phyloP scores from a whole-genome alignment of 2,797 vertebrate genomes.

The Notamacropus eugenii region DNA sequence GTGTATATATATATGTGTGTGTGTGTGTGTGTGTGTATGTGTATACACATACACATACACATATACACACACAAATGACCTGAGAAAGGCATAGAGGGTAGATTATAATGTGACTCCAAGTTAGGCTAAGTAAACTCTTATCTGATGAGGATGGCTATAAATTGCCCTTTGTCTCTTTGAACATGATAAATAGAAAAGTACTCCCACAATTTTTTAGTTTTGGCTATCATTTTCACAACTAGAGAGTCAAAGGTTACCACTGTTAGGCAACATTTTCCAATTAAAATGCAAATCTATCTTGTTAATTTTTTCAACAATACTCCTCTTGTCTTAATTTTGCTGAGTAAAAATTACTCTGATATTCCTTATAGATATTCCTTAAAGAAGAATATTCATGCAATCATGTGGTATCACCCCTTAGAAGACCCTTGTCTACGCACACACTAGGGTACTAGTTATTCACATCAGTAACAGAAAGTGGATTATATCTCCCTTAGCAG shows the following conservation, averaged over 20 bases:
- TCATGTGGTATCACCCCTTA: background rate
- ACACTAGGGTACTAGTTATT: constrained; percentile 11
- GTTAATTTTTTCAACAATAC: background rate
- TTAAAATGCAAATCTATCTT: background rate
- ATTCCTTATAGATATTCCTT: background rate
- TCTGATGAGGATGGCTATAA: background rate
- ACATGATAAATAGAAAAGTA: background rate
- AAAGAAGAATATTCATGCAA: background rate
- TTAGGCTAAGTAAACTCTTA: background rate
- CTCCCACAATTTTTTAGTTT: background rate
- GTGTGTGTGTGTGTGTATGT: accelerated
- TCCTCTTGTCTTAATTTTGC: background rate
- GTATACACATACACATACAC: no score
- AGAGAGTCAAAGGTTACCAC: background rate
- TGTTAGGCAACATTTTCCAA: background rate
- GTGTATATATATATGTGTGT: no score
- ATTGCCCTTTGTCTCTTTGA: background rate
- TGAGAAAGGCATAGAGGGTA: background rate
- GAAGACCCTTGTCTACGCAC: background rate
- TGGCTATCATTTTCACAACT: background rate
- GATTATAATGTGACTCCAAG: background rate
- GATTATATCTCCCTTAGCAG: constrained; percentile 49
- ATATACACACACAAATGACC: background rate
- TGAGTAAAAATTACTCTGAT: background rate
- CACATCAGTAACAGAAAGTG: background rate